These are phyloP conservation scores for Sternarchorhynchus goeldii DNA, from an alignment of 2,797 vertebrate genomes.

Conservation along the genomic window DNA sequence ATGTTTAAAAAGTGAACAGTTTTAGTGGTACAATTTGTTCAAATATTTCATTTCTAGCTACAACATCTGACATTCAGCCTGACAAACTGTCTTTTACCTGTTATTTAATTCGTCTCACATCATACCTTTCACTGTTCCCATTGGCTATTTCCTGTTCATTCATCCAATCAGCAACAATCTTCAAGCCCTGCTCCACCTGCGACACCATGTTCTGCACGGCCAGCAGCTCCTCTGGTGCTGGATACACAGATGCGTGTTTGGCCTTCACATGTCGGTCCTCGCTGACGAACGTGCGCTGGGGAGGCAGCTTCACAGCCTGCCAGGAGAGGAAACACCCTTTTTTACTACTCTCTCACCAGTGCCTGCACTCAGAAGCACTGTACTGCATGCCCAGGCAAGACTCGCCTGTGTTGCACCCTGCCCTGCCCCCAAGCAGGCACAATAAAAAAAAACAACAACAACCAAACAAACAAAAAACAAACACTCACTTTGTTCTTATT, in stretches of 20 bases:
- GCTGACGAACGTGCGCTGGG: constrained; percentile 83
- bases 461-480: too few relatives aligned
- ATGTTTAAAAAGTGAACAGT: too few relatives aligned
- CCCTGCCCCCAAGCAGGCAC: too few relatives aligned
- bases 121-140: constrained; percentile 68
- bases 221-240: constrained; percentile 87
- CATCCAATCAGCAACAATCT: constrained; percentile 88
- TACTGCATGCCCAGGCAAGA: too few relatives aligned
- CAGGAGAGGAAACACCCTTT: constrained; percentile 7
- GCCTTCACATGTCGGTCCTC: constrained; percentile 91
- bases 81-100: not conserved
- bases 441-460: too few relatives aligned
- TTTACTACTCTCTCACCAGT: not conserved
- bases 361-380: too few relatives aligned
- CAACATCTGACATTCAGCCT: not conserved
- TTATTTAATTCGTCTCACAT: constrained; percentile 43
- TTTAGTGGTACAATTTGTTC: too few relatives aligned
- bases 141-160: constrained; percentile 78
- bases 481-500: too few relatives aligned
- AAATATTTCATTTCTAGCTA: too few relatives aligned
- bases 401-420: too few relatives aligned
- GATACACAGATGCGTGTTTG: constrained; percentile 91
- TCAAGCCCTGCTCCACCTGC: constrained; percentile 87
- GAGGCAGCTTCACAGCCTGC: constrained; percentile 60
- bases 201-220: constrained; percentile 91